A percentile compares a stretch with the other conserved stretches of the same genome.
Conservation (phyloP, 1,140 invertebrate species). For the Archegozetes longisetosus region DNA sequence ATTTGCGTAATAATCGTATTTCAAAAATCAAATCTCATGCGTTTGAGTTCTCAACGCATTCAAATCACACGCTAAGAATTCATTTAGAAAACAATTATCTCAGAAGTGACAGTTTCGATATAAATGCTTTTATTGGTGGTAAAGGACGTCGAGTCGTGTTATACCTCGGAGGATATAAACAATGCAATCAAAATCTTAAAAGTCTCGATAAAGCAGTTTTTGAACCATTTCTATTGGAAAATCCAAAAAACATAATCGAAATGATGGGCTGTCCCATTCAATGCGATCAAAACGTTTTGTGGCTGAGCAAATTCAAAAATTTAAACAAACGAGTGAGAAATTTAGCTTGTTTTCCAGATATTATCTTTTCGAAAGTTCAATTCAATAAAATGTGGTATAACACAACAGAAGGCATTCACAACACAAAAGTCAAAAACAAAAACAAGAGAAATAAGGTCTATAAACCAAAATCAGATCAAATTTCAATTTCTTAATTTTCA, state of each 20-base stretch:
- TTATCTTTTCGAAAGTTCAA: not conserved
- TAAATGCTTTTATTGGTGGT: not conserved
- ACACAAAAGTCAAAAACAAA: too few species aligned
- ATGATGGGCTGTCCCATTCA: constrained; percentile 10
- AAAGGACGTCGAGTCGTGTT: not conserved
- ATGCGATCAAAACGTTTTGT: constrained; percentile 6
- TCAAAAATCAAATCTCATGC: not conserved
- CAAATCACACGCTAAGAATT: not conserved
- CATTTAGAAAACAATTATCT: not conserved
- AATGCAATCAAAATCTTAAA: not conserved
- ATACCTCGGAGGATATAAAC: constrained; percentile 6
- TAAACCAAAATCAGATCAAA: too few species aligned
- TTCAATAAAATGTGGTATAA: too few species aligned
- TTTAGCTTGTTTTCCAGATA: not conserved
- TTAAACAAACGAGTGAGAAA: not conserved
- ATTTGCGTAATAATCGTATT: constrained; percentile 4
- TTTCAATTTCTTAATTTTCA: too few species aligned
- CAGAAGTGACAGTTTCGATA: not conserved
- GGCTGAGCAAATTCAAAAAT: too few species aligned
- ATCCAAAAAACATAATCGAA: not conserved
- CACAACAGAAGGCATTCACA: too few species aligned
- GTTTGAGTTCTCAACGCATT: not conserved
- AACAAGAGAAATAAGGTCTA: too few species aligned
- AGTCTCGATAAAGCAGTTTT: not conserved
- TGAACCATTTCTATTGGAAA: constrained; percentile 7